These are phyloP conservation scores for Ormyrus pomaceus DNA, from an alignment of 2,888 invertebrate species.

Conservation along the genomic window DNA sequence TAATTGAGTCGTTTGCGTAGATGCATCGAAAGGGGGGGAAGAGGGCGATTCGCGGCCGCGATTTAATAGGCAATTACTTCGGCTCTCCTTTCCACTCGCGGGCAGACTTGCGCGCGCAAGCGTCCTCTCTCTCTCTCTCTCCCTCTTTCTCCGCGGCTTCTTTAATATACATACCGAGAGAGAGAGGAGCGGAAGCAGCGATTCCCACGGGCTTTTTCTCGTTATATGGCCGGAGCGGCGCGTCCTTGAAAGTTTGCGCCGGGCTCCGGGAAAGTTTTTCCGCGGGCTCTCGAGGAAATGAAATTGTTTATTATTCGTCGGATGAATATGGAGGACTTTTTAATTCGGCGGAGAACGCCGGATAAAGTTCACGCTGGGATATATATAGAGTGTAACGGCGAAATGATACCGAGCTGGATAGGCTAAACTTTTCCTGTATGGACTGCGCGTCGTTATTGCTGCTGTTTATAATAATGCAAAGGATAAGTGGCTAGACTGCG, in stretches of 20 bases:
- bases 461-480: slow-evolving; percentile 39
- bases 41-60: slow-evolving; percentile 27
- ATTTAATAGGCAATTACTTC: slow-evolving; percentile 57
- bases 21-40: slow-evolving; percentile 41
- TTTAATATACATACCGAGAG: slow-evolving; percentile 8
- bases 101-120: slow-evolving; percentile 2
- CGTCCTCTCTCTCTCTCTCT: not conserved
- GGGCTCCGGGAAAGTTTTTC: slow-evolving; percentile 1
- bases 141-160: not conserved
- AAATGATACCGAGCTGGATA: slow-evolving; percentile 23
- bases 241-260: slow-evolving; percentile 51
- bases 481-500: not conserved
- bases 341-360: slow-evolving; percentile 31
- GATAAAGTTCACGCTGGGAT: slow-evolving; percentile 18
- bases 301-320: slow-evolving; percentile 52
- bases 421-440: slow-evolving; percentile 16
- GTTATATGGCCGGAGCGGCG: not conserved
- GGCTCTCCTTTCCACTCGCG: slow-evolving; percentile 14
- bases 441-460: slow-evolving; percentile 13
- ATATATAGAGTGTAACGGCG: slow-evolving; percentile 12
- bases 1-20: slow-evolving; percentile 55
- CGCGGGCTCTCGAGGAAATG: slow-evolving; percentile 2
- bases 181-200: slow-evolving; percentile 5
- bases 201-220: slow-evolving; percentile 54
- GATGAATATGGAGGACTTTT: slow-evolving; percentile 53